These are phyloP conservation scores for Apodemia duryi DNA, from an alignment of 2,888 invertebrate species.

Conservation along the genomic window DNA sequence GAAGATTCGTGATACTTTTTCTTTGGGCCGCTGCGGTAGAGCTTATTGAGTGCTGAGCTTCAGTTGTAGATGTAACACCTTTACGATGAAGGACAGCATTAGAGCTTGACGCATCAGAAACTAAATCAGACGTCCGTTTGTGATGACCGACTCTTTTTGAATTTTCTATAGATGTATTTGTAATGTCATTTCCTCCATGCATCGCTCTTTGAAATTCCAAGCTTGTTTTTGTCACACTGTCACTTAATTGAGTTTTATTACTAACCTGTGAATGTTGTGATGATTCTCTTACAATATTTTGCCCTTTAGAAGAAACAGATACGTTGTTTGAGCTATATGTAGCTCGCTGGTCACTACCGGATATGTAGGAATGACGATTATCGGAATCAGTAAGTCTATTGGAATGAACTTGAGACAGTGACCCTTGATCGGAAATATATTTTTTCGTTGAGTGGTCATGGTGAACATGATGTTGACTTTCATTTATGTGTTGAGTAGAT, in stretches of 20 bases:
- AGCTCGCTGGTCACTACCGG: not conserved
- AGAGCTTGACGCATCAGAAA: conserved; percentile 85
- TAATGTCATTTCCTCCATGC: conserved; percentile 52
- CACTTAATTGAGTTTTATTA: conserved; percentile 65
- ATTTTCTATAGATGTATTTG: conserved; percentile 41
- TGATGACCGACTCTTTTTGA: conserved; percentile 74
- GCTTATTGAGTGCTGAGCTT: conserved; percentile 85
- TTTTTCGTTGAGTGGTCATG: not conserved
- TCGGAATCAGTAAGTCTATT: conserved; percentile 4
- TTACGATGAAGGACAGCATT: conserved; percentile 90
- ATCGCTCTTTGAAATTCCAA: conserved; percentile 77
- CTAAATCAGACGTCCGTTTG: conserved; percentile 86
- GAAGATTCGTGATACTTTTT: conserved; percentile 88
- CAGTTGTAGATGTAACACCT: conserved; percentile 82
- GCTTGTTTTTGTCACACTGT: conserved; percentile 71
- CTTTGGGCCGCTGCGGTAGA: conserved; percentile 88
- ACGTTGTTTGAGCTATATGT: conserved; percentile 13
- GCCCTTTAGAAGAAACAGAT: conserved; percentile 22
- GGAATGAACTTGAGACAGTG: not conserved
- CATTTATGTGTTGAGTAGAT: conserved; percentile 23
- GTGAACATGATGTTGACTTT: conserved; percentile 14
- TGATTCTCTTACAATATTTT: conserved; percentile 42
- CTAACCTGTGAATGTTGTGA: conserved; percentile 51
- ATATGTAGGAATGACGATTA: not conserved
- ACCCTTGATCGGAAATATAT: not conserved